Conservation (phyloP, 1,140 invertebrate species). For the Platorchestia sp. region DNA sequence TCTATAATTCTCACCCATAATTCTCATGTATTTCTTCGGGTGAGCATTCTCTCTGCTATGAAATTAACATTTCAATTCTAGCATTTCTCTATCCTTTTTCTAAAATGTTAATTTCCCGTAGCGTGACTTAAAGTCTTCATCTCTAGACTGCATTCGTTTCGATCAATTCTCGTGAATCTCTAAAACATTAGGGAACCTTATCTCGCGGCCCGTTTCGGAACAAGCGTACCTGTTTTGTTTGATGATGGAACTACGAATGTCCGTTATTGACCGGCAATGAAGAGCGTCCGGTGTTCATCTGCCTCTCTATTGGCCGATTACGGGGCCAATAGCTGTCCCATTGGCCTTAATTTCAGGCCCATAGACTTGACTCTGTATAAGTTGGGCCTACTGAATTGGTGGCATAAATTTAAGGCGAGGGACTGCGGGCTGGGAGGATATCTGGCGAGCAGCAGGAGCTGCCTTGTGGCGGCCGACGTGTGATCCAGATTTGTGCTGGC, state of each 20-base stretch:
- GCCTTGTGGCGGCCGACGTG: background rate
- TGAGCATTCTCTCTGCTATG: no score
- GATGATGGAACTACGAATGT: slow-evolving; percentile 1
- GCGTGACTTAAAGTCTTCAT: background rate
- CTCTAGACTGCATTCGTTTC: background rate
- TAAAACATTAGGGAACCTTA: background rate
- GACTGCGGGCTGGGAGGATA: background rate
- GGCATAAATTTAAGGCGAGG: background rate
- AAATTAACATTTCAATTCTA: no score
- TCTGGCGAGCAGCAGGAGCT: background rate
- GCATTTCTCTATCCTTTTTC: background rate
- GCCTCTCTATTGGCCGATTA: slow-evolving; percentile 23
- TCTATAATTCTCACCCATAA: no score
- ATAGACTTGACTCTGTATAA: slow-evolving; percentile 45
- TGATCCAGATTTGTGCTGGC: background rate
- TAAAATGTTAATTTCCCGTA: background rate
- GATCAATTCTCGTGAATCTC: background rate
- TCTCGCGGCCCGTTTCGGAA: background rate
- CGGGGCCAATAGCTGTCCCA: slow-evolving; percentile 48
- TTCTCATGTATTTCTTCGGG: no score
- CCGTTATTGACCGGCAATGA: slow-evolving; percentile 11
- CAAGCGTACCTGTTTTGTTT: background rate
- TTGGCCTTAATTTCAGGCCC: slow-evolving; percentile 48
- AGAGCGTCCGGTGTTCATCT: background rate
- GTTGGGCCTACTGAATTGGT: slow-evolving; percentile 29